Base-by-base conservation (phyloP, 1,140 invertebrate species). In the Macrocentrus cingulum region DNA sequence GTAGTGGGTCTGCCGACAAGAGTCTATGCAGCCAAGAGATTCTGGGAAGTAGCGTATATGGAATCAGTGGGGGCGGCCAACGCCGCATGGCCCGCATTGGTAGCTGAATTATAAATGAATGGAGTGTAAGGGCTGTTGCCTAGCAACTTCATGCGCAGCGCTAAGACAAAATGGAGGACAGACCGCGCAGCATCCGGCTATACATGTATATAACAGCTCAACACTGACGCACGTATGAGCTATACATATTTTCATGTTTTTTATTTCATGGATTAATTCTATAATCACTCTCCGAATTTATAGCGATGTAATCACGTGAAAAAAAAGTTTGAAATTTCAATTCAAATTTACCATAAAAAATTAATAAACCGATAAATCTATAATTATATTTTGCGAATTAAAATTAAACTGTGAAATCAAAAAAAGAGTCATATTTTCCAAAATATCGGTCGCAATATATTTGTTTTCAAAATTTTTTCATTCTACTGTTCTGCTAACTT, bases 51-150 rank as follows among this genome's bases (percentile, higher is more conserved):
- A n/a, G 16, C 22, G 22, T 18, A 44, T 44, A 16, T 65, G 66
- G 69, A 72, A 67, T 66, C 65, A 69, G 68, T 60, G 63, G 72
- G 69, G 72, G 69, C 66, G 69, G 72, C 42, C n/a, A 25, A 76
- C 67, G 63, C 72, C 75, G 75, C 77, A 75, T 79, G 77, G 76
- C 75, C 75, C 76, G 77, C 76, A 80, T 79, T 78, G 76, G 76
- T 70, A 79, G 75, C 60, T 80, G 76, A 80, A 80, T 80, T 80
- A 80, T 80, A 80, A 76, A 80, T 80, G 77, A 80, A 75, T 71
- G 70, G 77, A 78, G 76, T 75, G 75, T 80, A 80, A 80, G 76
- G 76, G 75, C 75, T 76, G 77, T 80, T 78, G 77, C 77, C 71
- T 77, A 71, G 77, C 75, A 80, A 80, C 77, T 71, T 69, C 71